These are phyloP conservation scores for Megamerina dolium DNA, from an alignment of 2,888 invertebrate species.

Conservation along the genomic window DNA sequence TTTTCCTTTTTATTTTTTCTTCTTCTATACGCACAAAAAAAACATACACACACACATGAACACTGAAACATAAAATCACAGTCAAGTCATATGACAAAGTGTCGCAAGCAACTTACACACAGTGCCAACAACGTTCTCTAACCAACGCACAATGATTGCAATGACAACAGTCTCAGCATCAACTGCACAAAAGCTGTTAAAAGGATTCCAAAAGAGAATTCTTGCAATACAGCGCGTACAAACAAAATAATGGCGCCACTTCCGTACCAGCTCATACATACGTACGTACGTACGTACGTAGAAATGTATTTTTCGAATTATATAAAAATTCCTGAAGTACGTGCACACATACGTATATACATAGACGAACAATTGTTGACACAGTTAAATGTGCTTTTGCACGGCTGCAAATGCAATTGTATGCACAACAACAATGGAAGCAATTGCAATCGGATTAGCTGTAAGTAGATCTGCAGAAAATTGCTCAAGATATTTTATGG, in stretches of 20 bases:
- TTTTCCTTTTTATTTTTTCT: too few relatives aligned
- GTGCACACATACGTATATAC: slow-evolving; percentile 10
- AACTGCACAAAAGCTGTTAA: neutral
- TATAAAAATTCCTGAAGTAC: too few relatives aligned
- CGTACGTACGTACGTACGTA: neutral
- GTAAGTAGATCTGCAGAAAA: neutral
- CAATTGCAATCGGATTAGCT: neutral
- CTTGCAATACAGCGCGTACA: slow-evolving; percentile 12
- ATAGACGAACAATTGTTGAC: too few relatives aligned
- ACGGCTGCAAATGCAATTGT: neutral
- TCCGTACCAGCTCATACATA: slow-evolving; percentile 1
- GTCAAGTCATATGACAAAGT: too few relatives aligned
- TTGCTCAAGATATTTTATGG: too few relatives aligned
- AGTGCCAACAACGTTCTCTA: neutral
- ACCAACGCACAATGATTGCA: neutral
- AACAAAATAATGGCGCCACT: slow-evolving; percentile 16
- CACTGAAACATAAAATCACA: neutral
- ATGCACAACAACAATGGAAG: neutral
- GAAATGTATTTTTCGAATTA: too few relatives aligned
- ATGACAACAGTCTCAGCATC: neutral
- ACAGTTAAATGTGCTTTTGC: too few relatives aligned
- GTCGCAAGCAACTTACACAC: too few relatives aligned
- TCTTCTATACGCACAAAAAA: neutral
- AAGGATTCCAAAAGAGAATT: slow-evolving; percentile 3
- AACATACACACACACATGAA: neutral